Percentiles rank a stretch among this genome's conserved stretches.
Conservation (phyloP, 2,888 invertebrate genomes). For the Tiphia femorata region DNA sequence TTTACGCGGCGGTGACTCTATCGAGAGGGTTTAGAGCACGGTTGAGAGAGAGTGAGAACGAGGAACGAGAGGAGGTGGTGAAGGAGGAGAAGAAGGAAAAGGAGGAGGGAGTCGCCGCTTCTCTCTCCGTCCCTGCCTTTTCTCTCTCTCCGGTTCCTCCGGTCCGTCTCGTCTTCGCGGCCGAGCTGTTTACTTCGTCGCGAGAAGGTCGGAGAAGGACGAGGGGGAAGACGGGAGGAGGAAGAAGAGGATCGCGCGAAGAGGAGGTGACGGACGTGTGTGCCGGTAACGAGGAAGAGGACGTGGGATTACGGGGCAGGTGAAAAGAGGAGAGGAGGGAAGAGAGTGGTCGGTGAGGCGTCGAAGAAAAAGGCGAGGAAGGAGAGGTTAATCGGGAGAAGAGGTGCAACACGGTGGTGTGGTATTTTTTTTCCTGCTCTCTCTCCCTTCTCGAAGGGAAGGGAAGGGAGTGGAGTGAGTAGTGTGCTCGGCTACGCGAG, state of each 20-base stretch:
- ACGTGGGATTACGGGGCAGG: neutral
- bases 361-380: too few relatives aligned
- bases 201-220: constrained; percentile 13
- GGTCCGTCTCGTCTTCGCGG: neutral
- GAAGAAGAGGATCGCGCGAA: constrained; percentile 13
- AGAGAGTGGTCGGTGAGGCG: constrained; percentile 16
- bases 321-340: constrained; percentile 22
- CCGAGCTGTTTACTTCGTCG: constrained; percentile 6
- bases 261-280: constrained; percentile 12
- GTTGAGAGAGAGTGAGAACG: neutral
- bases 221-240: constrained; percentile 11
- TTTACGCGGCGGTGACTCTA: too few relatives aligned
- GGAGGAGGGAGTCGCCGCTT: neutral
- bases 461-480: neutral
- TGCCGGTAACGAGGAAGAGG: neutral
- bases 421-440: constrained; percentile 13
- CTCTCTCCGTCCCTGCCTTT: constrained; percentile 11
- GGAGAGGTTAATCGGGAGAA: constrained; percentile 1
- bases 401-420: constrained; percentile 21
- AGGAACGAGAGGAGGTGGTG: constrained; percentile 11
- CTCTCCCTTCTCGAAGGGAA: neutral
- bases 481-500: constrained; percentile 2
- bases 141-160: constrained; percentile 8
- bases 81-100: neutral
- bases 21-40: too few relatives aligned